Evolutionary conservation across 2,797 vertebrate species (phyloP).

Genomic region (Anas flavirostris): DNA sequence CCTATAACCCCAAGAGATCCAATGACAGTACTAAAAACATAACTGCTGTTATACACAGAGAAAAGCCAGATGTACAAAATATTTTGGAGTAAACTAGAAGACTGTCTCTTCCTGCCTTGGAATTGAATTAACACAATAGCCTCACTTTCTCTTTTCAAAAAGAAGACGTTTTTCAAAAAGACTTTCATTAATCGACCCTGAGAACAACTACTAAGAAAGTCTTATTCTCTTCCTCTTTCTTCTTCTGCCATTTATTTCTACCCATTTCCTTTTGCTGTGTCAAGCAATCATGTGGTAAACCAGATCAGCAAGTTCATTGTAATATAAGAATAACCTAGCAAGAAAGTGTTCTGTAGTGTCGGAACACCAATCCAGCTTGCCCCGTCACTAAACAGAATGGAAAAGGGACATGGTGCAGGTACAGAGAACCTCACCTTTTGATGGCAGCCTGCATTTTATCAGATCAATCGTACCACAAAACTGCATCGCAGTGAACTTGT

Average conservation of each 20-base stretch:
- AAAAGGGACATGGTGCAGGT: background rate
- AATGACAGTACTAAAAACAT: background rate
- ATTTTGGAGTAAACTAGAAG: background rate
- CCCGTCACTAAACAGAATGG: background rate
- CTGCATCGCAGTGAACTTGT: background rate
- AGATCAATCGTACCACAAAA: background rate
- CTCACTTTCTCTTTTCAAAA: background rate
- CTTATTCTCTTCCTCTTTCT: background rate
- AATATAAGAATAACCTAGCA: slow-evolving; percentile 18
- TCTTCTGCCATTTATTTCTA: background rate
- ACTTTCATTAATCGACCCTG: background rate
- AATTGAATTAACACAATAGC: background rate
- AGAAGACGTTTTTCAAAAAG: background rate
- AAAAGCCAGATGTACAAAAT: background rate
- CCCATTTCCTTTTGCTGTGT: background rate
- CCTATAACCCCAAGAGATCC: background rate
- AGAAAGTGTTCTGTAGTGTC: background rate
- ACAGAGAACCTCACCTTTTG: background rate
- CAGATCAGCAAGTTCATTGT: background rate
- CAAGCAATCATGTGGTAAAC: background rate
- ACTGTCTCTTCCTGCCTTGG: background rate
- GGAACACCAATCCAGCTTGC: background rate
- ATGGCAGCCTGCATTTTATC: background rate
- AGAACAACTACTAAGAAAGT: background rate
- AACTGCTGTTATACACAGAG: background rate